Conservation (phyloP, 2,113 vertebrate species). For the Malaclemys terrapin region DNA sequence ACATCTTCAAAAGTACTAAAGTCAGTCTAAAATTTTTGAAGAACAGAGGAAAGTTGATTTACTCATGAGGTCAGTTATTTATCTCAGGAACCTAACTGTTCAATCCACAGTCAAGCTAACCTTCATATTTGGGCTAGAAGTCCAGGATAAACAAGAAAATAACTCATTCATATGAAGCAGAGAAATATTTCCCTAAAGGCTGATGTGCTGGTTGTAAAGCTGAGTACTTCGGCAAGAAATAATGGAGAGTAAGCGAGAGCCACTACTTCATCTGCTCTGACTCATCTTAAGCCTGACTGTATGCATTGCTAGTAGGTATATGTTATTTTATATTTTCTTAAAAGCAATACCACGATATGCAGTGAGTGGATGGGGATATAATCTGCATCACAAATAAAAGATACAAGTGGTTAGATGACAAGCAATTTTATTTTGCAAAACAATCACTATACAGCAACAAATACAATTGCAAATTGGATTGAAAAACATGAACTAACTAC, state of each 20-base stretch:
- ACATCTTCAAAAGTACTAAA: fast-evolving
- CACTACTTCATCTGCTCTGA: fast-evolving
- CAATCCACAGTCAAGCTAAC: fast-evolving
- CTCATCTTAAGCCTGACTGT: too few relatives aligned
- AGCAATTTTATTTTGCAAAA: conserved; percentile 92
- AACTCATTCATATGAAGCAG: background rate
- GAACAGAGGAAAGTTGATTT: fast-evolving
- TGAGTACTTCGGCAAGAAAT: fast-evolving
- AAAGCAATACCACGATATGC: fast-evolving
- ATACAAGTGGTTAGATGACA: conserved; percentile 76
- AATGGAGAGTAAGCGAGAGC: background rate
- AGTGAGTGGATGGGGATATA: background rate
- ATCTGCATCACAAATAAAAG: background rate
- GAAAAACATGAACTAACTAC: conserved; percentile 92
- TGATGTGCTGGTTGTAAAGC: background rate
- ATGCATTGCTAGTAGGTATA: fast-evolving
- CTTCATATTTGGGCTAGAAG: fast-evolving
- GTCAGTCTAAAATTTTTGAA: fast-evolving
- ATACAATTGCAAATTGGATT: conserved; percentile 90
- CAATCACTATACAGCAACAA: conserved; percentile 93
- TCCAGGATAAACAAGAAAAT: fast-evolving
- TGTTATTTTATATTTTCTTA: fast-evolving
- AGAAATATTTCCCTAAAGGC: fast-evolving
- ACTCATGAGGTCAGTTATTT: fast-evolving
- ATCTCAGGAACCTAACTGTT: fast-evolving